phyloP scores from a whole-genome alignment of 2,113 vertebrate species.

The Paralichthys olivaceus region DNA sequence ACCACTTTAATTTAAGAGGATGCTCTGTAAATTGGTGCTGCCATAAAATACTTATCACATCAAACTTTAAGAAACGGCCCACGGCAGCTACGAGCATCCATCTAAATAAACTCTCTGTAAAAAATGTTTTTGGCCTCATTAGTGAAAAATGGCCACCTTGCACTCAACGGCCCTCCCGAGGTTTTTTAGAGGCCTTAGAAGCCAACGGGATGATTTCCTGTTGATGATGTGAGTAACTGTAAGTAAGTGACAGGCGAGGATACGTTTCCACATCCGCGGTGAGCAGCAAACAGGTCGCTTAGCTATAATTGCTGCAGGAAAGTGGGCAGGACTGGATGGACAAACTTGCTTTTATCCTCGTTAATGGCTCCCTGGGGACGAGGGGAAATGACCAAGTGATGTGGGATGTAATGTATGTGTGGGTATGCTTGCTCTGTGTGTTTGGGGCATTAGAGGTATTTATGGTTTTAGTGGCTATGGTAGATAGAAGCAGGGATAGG shows the following conservation, averaged over 20 bases:
- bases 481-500: background rate
- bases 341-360: conserved; percentile 49
- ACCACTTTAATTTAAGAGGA: background rate
- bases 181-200: conserved; percentile 47
- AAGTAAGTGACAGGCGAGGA: conserved; percentile 71
- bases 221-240: conserved; percentile 73
- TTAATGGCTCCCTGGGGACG: conserved; percentile 60
- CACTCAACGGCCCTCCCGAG: conserved; percentile 56
- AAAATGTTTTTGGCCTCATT: conserved; percentile 55
- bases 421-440: conserved; percentile 26
- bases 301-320: conserved; percentile 58
- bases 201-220: conserved; percentile 64
- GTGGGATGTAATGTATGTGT: conserved; percentile 38
- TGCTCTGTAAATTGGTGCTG: conserved; percentile 10
- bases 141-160: conserved; percentile 51
- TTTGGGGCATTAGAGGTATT: conserved; percentile 31
- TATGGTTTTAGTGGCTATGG: background rate
- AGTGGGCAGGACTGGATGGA: conserved; percentile 60
- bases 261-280: conserved; percentile 64
- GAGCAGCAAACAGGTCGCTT: conserved; percentile 49
- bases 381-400: conserved; percentile 46
- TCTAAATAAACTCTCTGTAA: conserved; percentile 44
- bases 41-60: conserved; percentile 31
- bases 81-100: conserved; percentile 16
- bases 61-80: conserved; percentile 27